Percentiles rank a stretch among this genome's conserved stretches.
Evolutionary conservation across 1,140 invertebrate species (phyloP).

Genomic region (Bombus difficillimus): DNA sequence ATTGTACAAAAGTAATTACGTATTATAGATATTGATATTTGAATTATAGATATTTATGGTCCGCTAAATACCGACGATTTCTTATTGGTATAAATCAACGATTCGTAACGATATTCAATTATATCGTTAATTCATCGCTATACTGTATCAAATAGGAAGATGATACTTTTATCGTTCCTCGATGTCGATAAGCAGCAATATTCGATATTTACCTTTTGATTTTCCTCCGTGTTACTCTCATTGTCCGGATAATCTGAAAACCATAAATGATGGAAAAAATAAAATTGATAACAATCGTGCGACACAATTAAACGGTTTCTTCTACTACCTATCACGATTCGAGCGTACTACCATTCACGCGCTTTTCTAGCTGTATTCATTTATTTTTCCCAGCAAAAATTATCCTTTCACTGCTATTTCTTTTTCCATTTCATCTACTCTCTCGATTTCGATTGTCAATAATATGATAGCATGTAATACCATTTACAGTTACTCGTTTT

Average conservation of each 20-base stretch:
- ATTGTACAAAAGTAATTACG: neutral
- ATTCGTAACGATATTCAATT: neutral
- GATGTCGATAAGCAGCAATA: neutral
- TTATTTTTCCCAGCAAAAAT: neutral
- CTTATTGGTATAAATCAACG: neutral
- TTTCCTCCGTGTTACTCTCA: slow-evolving; percentile 12
- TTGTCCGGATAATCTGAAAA: slow-evolving; percentile 58
- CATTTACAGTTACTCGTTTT: neutral
- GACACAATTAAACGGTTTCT: neutral
- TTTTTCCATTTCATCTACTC: too few species aligned
- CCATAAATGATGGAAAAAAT: neutral
- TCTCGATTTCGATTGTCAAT: too few species aligned
- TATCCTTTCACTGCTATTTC: neutral
- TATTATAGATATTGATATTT: too few species aligned
- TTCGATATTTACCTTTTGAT: slow-evolving; percentile 53
- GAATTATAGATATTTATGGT: neutral
- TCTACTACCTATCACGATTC: neutral
- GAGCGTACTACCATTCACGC: neutral
- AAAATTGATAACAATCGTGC: neutral
- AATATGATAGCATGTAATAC: too few species aligned
- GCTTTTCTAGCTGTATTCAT: too few species aligned
- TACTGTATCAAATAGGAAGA: too few species aligned
- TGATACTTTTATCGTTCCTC: neutral
- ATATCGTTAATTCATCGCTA: neutral
- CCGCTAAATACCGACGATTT: neutral